Evolutionary conservation across 2,797 vertebrate species (phyloP).

Genomic region (Yasuhikotakia modesta): DNA sequence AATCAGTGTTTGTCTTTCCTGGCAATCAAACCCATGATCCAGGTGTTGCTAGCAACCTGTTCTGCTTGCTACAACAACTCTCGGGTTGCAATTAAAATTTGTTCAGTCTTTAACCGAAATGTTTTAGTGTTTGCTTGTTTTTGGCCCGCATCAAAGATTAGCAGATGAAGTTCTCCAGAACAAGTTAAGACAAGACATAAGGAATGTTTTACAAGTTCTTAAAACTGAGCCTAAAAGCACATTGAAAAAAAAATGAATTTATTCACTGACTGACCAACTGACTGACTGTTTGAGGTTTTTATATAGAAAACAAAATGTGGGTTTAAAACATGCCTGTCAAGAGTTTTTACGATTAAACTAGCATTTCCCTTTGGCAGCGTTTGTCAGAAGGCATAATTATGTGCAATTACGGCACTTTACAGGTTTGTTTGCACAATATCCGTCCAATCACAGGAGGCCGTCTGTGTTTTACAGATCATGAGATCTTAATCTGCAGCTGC

Average conservation of each 20-base stretch:
- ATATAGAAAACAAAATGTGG: neutral
- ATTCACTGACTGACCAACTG: neutral
- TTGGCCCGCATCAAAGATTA: neutral
- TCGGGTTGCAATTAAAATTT: neutral
- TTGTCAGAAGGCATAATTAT: slow-evolving; percentile 25
- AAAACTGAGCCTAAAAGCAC: neutral
- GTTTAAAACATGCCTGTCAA: neutral
- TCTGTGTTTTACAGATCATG: slow-evolving; percentile 16
- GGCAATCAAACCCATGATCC: neutral
- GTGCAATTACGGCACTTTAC: slow-evolving; percentile 22
- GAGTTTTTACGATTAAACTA: neutral
- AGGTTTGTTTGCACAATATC: slow-evolving; percentile 11
- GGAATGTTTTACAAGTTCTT: slow-evolving; percentile 13
- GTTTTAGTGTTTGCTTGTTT: neutral
- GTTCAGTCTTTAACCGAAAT: neutral
- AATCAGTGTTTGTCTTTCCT: neutral
- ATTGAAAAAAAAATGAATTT: neutral
- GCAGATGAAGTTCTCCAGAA: neutral
- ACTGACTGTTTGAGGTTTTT: neutral
- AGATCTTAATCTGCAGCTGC: slow-evolving; percentile 4
- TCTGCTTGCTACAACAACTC: neutral
- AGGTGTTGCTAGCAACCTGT: neutral
- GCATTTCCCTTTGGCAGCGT: neutral
- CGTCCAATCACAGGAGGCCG: slow-evolving; percentile 12
- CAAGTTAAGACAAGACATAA: slow-evolving; percentile 9